Conservation (phyloP, 2,113 vertebrate genomes). For the Balaenoptera acutorostrata region DNA sequence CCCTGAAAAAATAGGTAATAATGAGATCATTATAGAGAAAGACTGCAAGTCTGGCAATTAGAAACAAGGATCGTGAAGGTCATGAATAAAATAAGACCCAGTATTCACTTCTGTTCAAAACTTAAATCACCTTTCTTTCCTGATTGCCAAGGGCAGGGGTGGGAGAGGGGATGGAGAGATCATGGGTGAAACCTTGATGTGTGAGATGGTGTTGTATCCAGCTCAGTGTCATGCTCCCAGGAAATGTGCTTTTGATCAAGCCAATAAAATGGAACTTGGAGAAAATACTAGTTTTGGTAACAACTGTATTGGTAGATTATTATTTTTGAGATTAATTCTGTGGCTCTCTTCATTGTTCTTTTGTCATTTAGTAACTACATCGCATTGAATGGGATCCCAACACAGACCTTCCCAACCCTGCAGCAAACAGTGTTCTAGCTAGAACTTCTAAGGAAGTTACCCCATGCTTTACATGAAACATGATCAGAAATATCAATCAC, state of each 20-base stretch:
- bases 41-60: not conserved
- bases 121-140: not conserved
- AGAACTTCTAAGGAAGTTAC: not conserved
- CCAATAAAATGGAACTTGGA: not conserved
- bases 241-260: not conserved
- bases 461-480: not conserved
- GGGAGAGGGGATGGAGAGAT: not conserved
- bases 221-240: not conserved
- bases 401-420: not conserved
- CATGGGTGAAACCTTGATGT: not conserved
- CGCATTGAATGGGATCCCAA: not conserved
- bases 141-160: not conserved
- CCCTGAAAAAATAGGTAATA: slow-evolving; percentile 46
- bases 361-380: not conserved
- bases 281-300: not conserved
- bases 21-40: slow-evolving; percentile 32
- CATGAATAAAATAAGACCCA: not conserved
- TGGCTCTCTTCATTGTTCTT: not conserved
- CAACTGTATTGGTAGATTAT: not conserved
- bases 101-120: not conserved
- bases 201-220: not conserved
- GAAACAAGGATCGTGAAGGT: not conserved
- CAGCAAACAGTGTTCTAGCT: not conserved
- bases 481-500: not conserved
- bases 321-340: not conserved